Evolutionary conservation across 2,113 vertebrate species (phyloP).

Genomic region (Heterotis niloticus): DNA sequence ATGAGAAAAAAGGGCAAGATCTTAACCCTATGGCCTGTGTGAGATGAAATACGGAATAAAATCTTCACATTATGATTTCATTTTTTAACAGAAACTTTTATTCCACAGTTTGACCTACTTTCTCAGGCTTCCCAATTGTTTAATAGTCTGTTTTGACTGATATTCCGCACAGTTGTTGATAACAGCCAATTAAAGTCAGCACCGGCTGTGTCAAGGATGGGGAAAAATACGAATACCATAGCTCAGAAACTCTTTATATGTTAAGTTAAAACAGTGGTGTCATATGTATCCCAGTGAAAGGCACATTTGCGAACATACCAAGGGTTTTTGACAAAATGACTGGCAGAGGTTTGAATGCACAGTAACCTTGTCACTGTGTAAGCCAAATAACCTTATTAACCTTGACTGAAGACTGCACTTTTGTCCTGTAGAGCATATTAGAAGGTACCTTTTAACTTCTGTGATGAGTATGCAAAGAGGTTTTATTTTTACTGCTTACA

Average conservation of each 20-base stretch:
- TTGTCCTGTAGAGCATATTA: slow-evolving; percentile 2
- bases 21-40: background rate
- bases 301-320: background rate
- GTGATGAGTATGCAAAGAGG: background rate
- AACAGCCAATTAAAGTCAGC: background rate
- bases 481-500: background rate
- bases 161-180: background rate
- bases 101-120: slow-evolving; percentile 4
- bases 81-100: background rate
- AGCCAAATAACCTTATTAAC: slow-evolving; percentile 1
- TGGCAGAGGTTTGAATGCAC: background rate
- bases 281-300: background rate
- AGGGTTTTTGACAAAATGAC: slow-evolving; percentile 5
- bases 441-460: background rate
- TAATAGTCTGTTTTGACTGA: background rate
- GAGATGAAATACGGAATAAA: slow-evolving; percentile 7
- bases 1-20: background rate
- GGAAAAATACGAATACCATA: background rate
- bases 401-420: background rate
- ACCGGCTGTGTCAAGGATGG: background rate
- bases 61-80: background rate
- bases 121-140: background rate
- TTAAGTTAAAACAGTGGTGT: background rate
- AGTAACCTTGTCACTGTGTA: background rate
- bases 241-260: background rate